These are phyloP conservation scores for Strigamia crassipes DNA, from an alignment of 2,888 invertebrate genomes.

Conservation along the genomic window DNA sequence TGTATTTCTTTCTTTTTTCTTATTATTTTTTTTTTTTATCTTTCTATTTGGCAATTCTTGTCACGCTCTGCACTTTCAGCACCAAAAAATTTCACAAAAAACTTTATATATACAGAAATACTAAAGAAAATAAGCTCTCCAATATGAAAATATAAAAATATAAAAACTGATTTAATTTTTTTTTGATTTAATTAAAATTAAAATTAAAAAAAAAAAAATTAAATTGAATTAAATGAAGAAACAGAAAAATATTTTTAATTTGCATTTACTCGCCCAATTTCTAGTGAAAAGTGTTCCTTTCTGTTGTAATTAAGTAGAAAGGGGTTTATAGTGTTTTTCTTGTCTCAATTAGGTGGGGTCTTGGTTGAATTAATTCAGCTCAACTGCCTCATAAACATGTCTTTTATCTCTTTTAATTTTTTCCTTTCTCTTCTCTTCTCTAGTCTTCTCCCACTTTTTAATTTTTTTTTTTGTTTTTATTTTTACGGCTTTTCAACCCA, in stretches of 20 bases:
- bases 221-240: neutral
- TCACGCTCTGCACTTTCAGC: slow-evolving; percentile 27
- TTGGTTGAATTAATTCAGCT: slow-evolving; percentile 35
- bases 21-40: neutral
- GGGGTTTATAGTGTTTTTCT: slow-evolving; percentile 29
- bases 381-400: slow-evolving; percentile 31
- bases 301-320: slow-evolving; percentile 31
- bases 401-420: slow-evolving; percentile 24
- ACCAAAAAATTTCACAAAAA: slow-evolving; percentile 17
- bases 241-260: neutral
- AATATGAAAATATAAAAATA: neutral
- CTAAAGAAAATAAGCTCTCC: neutral
- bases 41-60: slow-evolving; percentile 10
- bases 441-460: neutral
- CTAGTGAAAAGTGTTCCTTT: slow-evolving; percentile 28
- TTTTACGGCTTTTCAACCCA: neutral
- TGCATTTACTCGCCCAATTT: neutral
- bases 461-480: slow-evolving; percentile 8
- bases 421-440: neutral
- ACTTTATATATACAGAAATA: neutral
- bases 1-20: neutral
- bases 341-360: slow-evolving; percentile 25
- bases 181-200: too few species aligned
- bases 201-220: neutral
- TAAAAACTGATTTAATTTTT: neutral